These are phyloP conservation scores for Hypena proboscidalis DNA, from an alignment of 2,888 invertebrate species.

Conservation along the genomic window DNA sequence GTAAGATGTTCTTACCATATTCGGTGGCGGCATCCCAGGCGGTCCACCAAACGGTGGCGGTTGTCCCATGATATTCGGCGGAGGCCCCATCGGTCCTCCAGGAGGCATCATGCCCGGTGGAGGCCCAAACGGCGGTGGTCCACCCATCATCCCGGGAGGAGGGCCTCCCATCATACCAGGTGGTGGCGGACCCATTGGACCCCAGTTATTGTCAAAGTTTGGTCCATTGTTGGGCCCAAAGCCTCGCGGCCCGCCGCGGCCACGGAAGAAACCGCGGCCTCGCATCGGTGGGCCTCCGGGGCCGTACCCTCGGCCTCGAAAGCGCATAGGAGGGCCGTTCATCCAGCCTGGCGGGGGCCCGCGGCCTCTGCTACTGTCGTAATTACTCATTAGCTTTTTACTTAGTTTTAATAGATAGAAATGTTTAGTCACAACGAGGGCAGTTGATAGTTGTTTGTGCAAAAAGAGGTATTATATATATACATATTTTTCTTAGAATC, in stretches of 20 bases:
- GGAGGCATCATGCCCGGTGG: constrained; percentile 86
- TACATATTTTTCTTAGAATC: too few species aligned
- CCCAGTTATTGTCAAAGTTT: constrained; percentile 88
- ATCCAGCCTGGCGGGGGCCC: constrained; percentile 75
- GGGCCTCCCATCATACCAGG: constrained; percentile 82
- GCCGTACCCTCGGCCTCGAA: constrained; percentile 88
- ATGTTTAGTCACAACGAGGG: too few species aligned
- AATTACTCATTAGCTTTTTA: too few species aligned
- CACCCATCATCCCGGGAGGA: constrained; percentile 83
- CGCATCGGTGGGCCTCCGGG: constrained; percentile 85
- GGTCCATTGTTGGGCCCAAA: constrained; percentile 83
- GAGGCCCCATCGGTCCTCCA: constrained; percentile 84
- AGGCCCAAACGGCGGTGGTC: constrained; percentile 76
- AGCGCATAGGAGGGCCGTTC: constrained; percentile 87
- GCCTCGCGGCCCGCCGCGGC: constrained; percentile 74
- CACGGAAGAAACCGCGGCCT: constrained; percentile 81
- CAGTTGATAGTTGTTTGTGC: too few species aligned
- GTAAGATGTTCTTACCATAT: constrained; percentile 79
- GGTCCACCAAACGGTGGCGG: constrained; percentile 81
- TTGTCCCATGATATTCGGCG: constrained; percentile 85
- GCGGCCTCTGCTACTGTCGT: constrained; percentile 57
- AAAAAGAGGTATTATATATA: too few species aligned
- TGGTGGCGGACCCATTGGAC: constrained; percentile 86
- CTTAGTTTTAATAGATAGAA: too few species aligned
- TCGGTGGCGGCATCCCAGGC: constrained; percentile 83